Conservation (phyloP, 2,888 invertebrate genomes). For the Oasisia sp. region DNA sequence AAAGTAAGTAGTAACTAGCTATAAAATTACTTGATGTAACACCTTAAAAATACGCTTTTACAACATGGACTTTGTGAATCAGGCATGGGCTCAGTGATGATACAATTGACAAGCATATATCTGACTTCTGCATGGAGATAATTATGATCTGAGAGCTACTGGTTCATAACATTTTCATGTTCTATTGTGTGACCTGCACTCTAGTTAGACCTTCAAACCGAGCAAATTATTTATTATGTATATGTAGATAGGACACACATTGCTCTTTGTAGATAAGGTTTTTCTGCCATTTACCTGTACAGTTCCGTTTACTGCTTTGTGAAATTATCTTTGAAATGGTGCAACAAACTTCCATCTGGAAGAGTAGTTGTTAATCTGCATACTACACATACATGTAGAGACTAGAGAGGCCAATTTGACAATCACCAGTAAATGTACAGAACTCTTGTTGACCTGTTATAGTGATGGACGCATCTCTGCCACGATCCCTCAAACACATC, state of each 20-base stretch:
- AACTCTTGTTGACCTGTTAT: constrained; percentile 39
- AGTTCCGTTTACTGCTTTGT: not conserved
- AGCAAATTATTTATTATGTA: no score
- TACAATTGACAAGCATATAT: not conserved
- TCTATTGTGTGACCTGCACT: not conserved
- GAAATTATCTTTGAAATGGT: not conserved
- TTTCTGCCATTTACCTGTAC: not conserved
- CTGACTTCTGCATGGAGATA: not conserved
- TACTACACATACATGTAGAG: not conserved
- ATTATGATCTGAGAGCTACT: not conserved
- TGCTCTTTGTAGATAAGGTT: no score
- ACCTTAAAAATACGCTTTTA: not conserved
- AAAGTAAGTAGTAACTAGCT: not conserved
- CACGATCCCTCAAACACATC: constrained; percentile 80
- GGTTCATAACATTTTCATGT: not conserved
- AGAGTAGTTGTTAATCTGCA: not conserved
- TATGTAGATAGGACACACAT: no score
- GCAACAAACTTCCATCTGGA: not conserved
- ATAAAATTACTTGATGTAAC: not conserved
- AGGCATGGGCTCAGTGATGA: not conserved
- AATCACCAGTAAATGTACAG: no score
- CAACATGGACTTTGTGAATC: not conserved
- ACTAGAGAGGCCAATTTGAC: no score
- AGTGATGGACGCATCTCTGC: constrained; percentile 87
- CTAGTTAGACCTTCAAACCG: not conserved